Evolutionary conservation across 2,888 invertebrate species (phyloP), one percentile per base, ranked within the genome.

Genomic region (Anticlea derivata): DNA sequence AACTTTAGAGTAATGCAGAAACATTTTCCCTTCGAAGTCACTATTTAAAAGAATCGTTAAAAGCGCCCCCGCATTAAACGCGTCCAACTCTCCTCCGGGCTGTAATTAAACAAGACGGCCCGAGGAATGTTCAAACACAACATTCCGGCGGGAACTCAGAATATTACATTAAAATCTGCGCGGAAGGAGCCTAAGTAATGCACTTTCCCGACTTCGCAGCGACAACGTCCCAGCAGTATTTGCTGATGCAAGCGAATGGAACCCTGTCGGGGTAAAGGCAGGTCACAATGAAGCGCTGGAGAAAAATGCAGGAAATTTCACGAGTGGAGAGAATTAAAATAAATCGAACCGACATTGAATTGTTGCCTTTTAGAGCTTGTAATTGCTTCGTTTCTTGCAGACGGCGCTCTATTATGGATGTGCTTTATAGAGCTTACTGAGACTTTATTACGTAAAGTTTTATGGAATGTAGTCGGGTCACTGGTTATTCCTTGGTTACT

Each of bases 151-250:
- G 62, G 65, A 60, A 66, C 66, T 66, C 65, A 50, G 64, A 67
- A 70, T 73, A 73, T 73, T 70, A 68, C 73, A 72, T 74, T 77
- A 75, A 77, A 73, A 72, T 72, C 71, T 71, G 61, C 58, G 61
- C 59, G 67, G 61, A 65, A 66, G 62, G 65, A 67, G 62, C 57
- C 65, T 69, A 69, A 73, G 73, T 72, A 71, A 76, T 77, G 77
- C 77, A 77, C 69, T 73, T 69, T 68, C 64, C 61, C 50, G 60
- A 60, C 58, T 55, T 53, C 45, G 39, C 65, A 56, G 54, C 57
- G 60, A 55, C 65, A 61, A 55, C 60, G 64, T 65, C 61, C 65
- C 59, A 63, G 50, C 60, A 52, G 50, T 53, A 50, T 44, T 33
- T 45, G 46, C 49, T 37, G 45, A 43, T 35, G 55, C 45, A 39